A percentile compares a stretch with the other conserved stretches of the same genome.
Evolutionary conservation across 1,140 invertebrate species (phyloP).

Genomic region (Drosophila seguyi): DNA sequence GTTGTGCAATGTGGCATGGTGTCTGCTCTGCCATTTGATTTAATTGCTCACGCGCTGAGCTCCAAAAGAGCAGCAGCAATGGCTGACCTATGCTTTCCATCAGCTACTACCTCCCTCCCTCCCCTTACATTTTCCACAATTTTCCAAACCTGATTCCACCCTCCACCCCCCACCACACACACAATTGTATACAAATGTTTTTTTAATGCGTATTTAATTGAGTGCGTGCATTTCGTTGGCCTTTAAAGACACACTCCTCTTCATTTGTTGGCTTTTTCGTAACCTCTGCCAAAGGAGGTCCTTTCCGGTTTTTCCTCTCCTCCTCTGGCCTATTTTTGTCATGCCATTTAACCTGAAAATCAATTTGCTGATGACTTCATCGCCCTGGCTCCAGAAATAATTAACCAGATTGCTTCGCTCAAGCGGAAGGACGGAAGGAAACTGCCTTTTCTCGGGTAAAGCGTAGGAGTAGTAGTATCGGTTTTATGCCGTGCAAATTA

Average conservation of each 20-base stretch:
- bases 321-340: slow-evolving; percentile 47
- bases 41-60: slow-evolving; percentile 73
- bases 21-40: slow-evolving; percentile 78
- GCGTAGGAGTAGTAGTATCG: background rate
- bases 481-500: slow-evolving; percentile 35
- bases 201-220: slow-evolving; percentile 83
- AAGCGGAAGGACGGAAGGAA: slow-evolving; percentile 16
- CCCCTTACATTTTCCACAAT: background rate
- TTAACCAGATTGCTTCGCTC: slow-evolving; percentile 62
- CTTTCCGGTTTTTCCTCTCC: background rate
- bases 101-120: background rate
- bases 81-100: slow-evolving; percentile 20
- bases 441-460: slow-evolving; percentile 24
- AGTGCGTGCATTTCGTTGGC: slow-evolving; percentile 66
- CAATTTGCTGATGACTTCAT: slow-evolving; percentile 77
- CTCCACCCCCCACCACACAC: background rate
- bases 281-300: slow-evolving; percentile 22
- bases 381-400: slow-evolving; percentile 56
- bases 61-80: slow-evolving; percentile 29
- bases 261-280: slow-evolving; percentile 31
- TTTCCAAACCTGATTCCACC: slow-evolving; percentile 9
- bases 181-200: slow-evolving; percentile 61
- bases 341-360: slow-evolving; percentile 77
- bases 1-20: slow-evolving; percentile 73
- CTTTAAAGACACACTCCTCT: slow-evolving; percentile 49